Base-by-base conservation (phyloP, 2,113 vertebrate species). In the Lophius piscatorius region DNA sequence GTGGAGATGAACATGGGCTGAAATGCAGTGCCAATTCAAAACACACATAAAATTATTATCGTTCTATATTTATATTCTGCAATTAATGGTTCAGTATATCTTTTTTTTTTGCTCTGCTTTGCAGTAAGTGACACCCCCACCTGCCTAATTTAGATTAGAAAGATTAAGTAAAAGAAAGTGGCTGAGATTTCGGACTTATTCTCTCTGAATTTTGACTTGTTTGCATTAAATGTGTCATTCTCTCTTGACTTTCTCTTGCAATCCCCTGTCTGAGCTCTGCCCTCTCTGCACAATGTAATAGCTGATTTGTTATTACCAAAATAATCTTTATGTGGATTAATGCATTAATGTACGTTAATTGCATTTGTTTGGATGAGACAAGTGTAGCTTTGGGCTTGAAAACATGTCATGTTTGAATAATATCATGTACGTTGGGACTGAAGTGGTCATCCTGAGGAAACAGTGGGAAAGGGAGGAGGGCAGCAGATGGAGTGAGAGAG, bases 401-500 rank as follows among this genome's bases (percentile, higher is more conserved):
- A 62, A 40, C 31, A 20, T 41, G 20, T 36, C 24, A 24, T 3
- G 31, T 31, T 22, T 64, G 44, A 59, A 54, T 74, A 65, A 72
- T 56, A 17, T 59, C 33, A 4, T 10, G 54, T 59, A 28, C 63
- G 75, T 54, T 75, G 63, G 73, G 73, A 71, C 40, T 66, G 69
- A 71, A 76, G 74, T 87, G 83, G 81, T 85, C 81, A 85, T 88
- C 81, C 65, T 60, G 56, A 56, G 63, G 51, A 59, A 71, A 63
- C 49, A 9, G 41, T 40, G 61, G 74, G 72, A 56, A 58, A 33
- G 63, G 31, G 64, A 74, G 67, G 47, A 63, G 71, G 63, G 80
- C 67, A 67, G 71, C 84, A 86, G 86, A 88, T 86, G 85, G 85
- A 76, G 70, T 4, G 84, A 86, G 56, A 75, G 74, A 68, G 77